These are phyloP conservation scores for Clavelina lepadiformis DNA, from an alignment of 23 tunicate genomes.

Conservation along the genomic window DNA sequence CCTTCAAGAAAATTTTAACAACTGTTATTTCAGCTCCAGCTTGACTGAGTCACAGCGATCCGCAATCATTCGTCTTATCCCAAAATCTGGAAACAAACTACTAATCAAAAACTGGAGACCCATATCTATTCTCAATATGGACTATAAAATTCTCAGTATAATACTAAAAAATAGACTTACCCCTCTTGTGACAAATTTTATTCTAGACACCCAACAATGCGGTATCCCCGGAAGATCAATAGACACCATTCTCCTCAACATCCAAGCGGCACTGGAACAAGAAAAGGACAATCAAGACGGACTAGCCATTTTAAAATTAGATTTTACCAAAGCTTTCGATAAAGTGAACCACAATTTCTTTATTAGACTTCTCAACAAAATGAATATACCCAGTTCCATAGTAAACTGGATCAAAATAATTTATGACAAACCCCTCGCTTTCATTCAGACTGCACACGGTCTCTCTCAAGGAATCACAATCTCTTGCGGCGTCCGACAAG, in stretches of 20 bases:
- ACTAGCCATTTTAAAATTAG: conserved; percentile 1
- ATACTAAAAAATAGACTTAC: background rate
- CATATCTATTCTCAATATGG: conserved; percentile 1
- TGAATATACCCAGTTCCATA: background rate
- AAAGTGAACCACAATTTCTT: background rate
- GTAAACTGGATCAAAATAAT: background rate
- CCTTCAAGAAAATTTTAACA: conserved; percentile 3
- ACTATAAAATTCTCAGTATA: conserved; percentile 8
- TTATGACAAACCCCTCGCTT: background rate
- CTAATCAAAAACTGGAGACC: conserved; percentile 3
- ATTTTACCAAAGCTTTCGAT: conserved; percentile 13
- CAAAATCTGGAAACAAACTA: background rate
- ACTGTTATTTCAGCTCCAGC: background rate
- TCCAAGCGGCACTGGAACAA: background rate
- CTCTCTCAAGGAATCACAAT: background rate
- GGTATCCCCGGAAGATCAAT: no score
- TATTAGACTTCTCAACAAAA: background rate
- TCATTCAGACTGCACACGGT: background rate
- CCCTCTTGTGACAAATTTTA: no score
- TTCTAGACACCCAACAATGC: no score
- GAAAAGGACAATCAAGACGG: background rate
- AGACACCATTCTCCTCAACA: no score
- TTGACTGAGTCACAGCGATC: background rate
- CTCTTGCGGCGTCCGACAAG: background rate
- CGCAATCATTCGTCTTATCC: background rate